Conservation (phyloP, 2,797 vertebrate genomes). For the Spinibarbus caldwelli region DNA sequence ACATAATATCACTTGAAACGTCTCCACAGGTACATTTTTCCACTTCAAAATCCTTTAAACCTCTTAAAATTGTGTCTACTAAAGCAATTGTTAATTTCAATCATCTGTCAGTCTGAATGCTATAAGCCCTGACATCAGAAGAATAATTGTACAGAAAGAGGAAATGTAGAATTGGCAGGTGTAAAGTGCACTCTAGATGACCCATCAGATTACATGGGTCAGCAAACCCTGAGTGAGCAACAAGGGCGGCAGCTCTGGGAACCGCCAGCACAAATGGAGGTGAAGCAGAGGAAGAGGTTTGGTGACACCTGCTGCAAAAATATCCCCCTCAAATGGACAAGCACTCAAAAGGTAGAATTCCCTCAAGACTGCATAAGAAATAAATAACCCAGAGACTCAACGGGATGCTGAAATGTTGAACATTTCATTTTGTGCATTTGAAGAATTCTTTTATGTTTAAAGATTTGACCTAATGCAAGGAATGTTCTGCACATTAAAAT, state of each 20-base stretch:
- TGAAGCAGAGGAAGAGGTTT: slow-evolving; percentile 70
- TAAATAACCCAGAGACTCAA: slow-evolving; percentile 54
- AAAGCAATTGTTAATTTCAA: not conserved
- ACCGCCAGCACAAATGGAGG: slow-evolving; percentile 67
- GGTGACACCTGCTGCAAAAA: slow-evolving; percentile 73
- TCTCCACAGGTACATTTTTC: not conserved
- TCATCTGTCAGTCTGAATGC: not conserved
- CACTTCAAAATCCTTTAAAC: not conserved
- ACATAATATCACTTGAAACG: not conserved
- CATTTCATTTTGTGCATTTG: slow-evolving; percentile 12
- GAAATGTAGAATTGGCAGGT: slow-evolving; percentile 26
- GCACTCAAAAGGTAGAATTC: slow-evolving; percentile 64
- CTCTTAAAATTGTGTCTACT: not conserved
- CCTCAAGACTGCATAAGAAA: slow-evolving; percentile 63
- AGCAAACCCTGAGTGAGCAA: slow-evolving; percentile 66
- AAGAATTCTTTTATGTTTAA: not conserved
- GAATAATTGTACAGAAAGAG: not conserved
- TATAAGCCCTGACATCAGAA: not conserved
- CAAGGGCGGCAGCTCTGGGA: slow-evolving; percentile 69
- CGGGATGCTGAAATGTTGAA: not conserved
- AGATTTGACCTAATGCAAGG: not conserved
- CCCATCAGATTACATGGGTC: slow-evolving; percentile 73
- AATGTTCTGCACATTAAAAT: not conserved
- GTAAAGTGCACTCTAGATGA: slow-evolving; percentile 61
- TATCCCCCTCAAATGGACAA: slow-evolving; percentile 59